Base-by-base conservation (phyloP, 2,888 invertebrate species). In the Eristalinus aeneus region DNA sequence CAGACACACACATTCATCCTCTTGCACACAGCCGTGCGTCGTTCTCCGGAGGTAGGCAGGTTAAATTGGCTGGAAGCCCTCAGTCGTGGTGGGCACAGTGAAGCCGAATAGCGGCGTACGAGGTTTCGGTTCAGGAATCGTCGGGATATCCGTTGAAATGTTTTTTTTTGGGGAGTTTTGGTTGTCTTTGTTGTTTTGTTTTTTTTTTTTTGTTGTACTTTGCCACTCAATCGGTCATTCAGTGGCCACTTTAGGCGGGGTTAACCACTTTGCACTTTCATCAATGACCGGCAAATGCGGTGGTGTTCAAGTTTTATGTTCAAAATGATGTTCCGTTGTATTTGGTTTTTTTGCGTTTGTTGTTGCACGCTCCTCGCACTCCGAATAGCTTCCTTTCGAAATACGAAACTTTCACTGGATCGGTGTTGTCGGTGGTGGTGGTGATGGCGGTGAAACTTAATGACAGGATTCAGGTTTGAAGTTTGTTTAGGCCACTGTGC, bases 1-100 rank as follows among this genome's bases (percentile, higher is more conserved):
- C 20, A 10, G 56, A 6, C 53, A 8, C 60, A 36, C 67, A 12
- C 22, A 27, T 31, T 27, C 46, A 39, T 16, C 9, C 31, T 11
- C 31, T 23, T 68, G 16, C 60, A 69, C 34, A 23, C 36, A n/a
- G 58, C 67, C 22, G 68, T 60, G 67, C 36, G 39, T 36, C 8
- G 22, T 32, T 34, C 31, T 58, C 56, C 58, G 68, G 69, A 61
- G 76, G 77, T 81, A 86, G 86, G 86, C 78, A 74, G 82, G 82
- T 86, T 86, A 86, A 86, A 86, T 86, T 86, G 86, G 78, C 86
- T 82, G 82, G 86, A 86, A 86, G 86, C 69, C 86, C 74, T 77
- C 78, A 32, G 65, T 63, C 53, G 69, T 67, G 65, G 73, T 65
- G 60, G 23, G 72, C 77, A 78, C 68, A 86, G 82, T 86, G 86